Evolutionary conservation across 1,140 invertebrate genomes (phyloP).

Genomic region (Leptinotarsa texana): DNA sequence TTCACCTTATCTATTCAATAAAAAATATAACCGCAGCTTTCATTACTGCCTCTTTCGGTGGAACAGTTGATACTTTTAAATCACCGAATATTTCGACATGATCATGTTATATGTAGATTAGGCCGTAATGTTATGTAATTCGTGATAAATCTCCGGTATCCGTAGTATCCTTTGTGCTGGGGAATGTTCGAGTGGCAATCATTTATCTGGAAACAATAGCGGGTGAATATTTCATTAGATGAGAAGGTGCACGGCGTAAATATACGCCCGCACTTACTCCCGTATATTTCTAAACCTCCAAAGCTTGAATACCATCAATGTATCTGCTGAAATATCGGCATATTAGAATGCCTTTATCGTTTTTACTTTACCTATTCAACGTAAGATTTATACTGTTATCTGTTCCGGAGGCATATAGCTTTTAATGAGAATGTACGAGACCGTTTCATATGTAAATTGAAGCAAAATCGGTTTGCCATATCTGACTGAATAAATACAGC

Average conservation of each 20-base stretch:
- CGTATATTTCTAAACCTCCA: conserved; percentile 22
- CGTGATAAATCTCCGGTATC: conserved; percentile 39
- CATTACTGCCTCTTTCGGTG: too few relatives aligned
- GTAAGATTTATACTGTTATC: conserved; percentile 18
- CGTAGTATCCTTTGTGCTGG: conserved; percentile 40
- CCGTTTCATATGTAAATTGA: conserved; percentile 16
- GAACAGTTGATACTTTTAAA: not conserved
- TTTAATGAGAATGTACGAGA: conserved; percentile 20
- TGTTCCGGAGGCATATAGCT: conserved; percentile 3
- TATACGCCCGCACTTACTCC: conserved; percentile 19
- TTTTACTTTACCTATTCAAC: conserved; percentile 20
- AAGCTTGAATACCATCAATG: conserved; percentile 25
- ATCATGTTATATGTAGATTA: conserved; percentile 26
- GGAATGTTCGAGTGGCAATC: conserved; percentile 46
- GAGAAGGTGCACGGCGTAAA: conserved; percentile 29
- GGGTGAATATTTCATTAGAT: conserved; percentile 44
- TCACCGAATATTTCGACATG: conserved; percentile 7
- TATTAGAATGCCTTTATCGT: conserved; percentile 26
- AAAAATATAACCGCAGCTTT: too few relatives aligned
- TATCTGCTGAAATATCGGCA: conserved; percentile 22
- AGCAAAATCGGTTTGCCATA: conserved; percentile 9
- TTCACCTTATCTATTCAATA: too few relatives aligned
- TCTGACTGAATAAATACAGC: not conserved
- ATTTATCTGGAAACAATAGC: conserved; percentile 46
- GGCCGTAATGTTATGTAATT: conserved; percentile 39